These are phyloP conservation scores for Margarornis squamiger DNA, from an alignment of 2,797 vertebrate species.

Conservation along the genomic window DNA sequence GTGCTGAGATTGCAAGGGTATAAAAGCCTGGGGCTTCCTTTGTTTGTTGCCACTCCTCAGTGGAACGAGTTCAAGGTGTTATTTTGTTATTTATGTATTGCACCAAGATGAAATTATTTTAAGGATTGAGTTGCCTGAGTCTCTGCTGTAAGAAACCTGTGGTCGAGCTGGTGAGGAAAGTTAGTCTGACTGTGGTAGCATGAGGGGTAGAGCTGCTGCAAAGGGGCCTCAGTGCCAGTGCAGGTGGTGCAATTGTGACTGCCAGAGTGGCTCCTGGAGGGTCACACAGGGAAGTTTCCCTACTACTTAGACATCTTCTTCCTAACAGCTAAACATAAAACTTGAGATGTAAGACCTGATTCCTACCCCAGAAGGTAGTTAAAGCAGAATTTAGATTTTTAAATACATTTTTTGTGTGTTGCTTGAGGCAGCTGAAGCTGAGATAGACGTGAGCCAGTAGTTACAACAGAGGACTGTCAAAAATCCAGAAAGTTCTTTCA, in stretches of 20 bases:
- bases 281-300: background rate
- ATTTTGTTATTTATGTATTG: background rate
- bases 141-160: background rate
- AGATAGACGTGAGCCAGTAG: background rate
- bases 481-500: background rate
- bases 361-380: background rate
- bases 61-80: fast-evolving
- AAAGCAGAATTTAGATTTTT: background rate
- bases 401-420: background rate
- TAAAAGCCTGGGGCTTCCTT: background rate
- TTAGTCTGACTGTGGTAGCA: fast-evolving
- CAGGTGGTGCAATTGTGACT: no score
- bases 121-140: background rate
- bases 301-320: background rate
- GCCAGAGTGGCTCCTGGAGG: background rate
- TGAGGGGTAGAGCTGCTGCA: background rate
- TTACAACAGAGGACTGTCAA: background rate
- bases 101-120: background rate
- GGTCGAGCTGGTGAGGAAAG: background rate
- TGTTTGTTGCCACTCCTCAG: background rate
- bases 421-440: background rate
- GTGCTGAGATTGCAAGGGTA: background rate
- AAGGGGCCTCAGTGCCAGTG: background rate
- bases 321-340: background rate
- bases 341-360: background rate